phyloP scores from a whole-genome alignment of 2,797 vertebrate species.

The Stomatorhinus walkeri region DNA sequence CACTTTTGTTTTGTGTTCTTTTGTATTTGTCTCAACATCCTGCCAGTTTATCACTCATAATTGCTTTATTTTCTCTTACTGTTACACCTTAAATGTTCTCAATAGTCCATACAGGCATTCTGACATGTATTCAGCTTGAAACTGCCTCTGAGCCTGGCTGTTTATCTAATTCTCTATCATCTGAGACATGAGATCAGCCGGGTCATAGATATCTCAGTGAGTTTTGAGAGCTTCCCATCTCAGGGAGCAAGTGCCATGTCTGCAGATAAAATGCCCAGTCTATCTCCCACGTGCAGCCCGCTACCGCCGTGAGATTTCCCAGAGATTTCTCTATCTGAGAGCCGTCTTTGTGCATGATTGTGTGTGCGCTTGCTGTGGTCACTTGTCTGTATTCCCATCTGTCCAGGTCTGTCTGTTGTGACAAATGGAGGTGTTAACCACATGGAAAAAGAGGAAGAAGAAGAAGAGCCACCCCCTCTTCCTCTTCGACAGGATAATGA shows the following conservation, averaged over 20 bases:
- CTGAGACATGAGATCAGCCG: background rate
- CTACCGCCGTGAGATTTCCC: background rate
- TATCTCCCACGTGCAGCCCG: background rate
- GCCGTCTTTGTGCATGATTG: background rate
- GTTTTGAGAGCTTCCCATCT: slow-evolving; percentile 5
- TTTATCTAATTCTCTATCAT: background rate
- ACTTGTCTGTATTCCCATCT: background rate
- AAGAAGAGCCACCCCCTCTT: slow-evolving; percentile 57
- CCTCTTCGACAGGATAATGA: slow-evolving; percentile 57
- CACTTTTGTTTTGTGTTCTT: background rate
- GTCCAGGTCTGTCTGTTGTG: slow-evolving; percentile 36
- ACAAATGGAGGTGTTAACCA: slow-evolving; percentile 53
- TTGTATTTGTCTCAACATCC: background rate
- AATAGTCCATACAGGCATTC: background rate
- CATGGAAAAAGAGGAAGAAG: slow-evolving; percentile 63
- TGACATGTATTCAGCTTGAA: background rate
- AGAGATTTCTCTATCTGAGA: background rate
- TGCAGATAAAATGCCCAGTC: background rate
- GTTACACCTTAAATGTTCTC: background rate
- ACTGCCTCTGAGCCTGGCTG: background rate
- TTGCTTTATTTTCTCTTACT: background rate
- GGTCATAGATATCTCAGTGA: background rate
- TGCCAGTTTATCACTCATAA: background rate
- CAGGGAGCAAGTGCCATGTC: background rate
- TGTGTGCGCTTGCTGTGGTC: background rate